A percentile compares a stretch with the other conserved stretches of the same genome.
Evolutionary conservation across 2,888 invertebrate genomes (phyloP).

Genomic region (Zygaena filipendulae): DNA sequence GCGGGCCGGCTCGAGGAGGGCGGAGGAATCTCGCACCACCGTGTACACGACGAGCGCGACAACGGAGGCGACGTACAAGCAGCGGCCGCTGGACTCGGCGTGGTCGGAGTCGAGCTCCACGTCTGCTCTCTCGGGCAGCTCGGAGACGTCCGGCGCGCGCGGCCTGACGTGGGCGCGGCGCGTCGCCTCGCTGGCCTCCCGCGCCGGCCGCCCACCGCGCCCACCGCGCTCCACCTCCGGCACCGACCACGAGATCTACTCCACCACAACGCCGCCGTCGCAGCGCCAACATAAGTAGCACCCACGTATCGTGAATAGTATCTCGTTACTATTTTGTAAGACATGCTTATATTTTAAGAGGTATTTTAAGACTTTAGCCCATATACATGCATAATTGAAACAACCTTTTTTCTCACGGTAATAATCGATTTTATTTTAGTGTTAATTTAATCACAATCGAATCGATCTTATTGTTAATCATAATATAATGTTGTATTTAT

Average conservation of each 20-base stretch:
- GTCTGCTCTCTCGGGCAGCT: conserved; percentile 26
- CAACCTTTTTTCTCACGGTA: too few relatives aligned
- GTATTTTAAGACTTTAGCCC: too few relatives aligned
- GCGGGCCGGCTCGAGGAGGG: conserved; percentile 14
- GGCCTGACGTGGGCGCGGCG: conserved; percentile 43
- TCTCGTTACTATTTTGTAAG: too few relatives aligned
- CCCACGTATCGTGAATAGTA: too few relatives aligned
- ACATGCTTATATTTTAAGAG: too few relatives aligned
- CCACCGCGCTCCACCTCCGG: conserved; percentile 22
- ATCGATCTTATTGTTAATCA: too few relatives aligned
- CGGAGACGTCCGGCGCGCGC: conserved; percentile 31
- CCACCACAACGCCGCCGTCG: conserved; percentile 31
- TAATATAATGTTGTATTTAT: too few relatives aligned
- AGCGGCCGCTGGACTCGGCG: conserved; percentile 30
- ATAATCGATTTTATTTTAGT: too few relatives aligned
- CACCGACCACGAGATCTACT: conserved; percentile 32
- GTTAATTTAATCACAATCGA: too few relatives aligned
- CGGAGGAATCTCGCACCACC: conserved; percentile 15
- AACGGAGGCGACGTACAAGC: conserved; percentile 26
- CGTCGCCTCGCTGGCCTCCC: conserved; percentile 24
- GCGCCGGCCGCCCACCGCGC: conserved; percentile 12
- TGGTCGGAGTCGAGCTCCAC: conserved; percentile 28
- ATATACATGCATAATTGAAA: too few relatives aligned
- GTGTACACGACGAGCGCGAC: conserved; percentile 34
- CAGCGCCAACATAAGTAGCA: conserved; percentile 21